phyloP scores from a whole-genome alignment of 37 sponge, comb jelly and placozoan genomes.

The Ephydatia muelleri region DNA sequence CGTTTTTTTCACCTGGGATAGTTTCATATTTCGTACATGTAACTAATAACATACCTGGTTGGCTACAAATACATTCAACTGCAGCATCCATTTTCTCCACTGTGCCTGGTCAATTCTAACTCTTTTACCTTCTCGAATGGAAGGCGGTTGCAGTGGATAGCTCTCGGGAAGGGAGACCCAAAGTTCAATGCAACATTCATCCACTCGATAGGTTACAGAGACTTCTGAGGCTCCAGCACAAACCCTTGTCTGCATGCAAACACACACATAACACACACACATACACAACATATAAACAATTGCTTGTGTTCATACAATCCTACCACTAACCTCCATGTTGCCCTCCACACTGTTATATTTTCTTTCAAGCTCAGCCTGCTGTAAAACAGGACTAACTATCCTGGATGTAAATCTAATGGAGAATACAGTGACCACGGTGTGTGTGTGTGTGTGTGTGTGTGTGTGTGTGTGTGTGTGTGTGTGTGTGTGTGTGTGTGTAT shows the following conservation, averaged over 20 bases:
- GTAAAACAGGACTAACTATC: slow-evolving; percentile 49
- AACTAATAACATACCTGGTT: slow-evolving; percentile 71
- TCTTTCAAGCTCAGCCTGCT: slow-evolving; percentile 43
- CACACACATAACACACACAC: background rate
- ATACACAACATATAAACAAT: background rate
- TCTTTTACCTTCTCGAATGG: slow-evolving; percentile 78
- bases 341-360: slow-evolving; percentile 23
- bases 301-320: background rate
- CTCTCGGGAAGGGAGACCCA: slow-evolving; percentile 59
- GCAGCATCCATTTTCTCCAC: slow-evolving; percentile 96
- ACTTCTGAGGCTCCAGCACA: slow-evolving; percentile 76
- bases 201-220: slow-evolving; percentile 77
- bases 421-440: background rate
- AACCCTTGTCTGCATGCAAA: slow-evolving; percentile 49
- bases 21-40: background rate
- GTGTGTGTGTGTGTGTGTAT: no score
- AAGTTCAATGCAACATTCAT: slow-evolving; percentile 88
- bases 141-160: slow-evolving; percentile 82
- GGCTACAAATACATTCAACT: slow-evolving; percentile 77
- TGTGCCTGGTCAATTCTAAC: slow-evolving; percentile 67
- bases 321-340: slow-evolving; percentile 50
- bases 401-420: slow-evolving; percentile 48
- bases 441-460: no score
- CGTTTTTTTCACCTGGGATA: no score
- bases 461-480: no score